Evolutionary conservation across 2,113 vertebrate genomes (phyloP).

Genomic region (Chaenogobius annularis): DNA sequence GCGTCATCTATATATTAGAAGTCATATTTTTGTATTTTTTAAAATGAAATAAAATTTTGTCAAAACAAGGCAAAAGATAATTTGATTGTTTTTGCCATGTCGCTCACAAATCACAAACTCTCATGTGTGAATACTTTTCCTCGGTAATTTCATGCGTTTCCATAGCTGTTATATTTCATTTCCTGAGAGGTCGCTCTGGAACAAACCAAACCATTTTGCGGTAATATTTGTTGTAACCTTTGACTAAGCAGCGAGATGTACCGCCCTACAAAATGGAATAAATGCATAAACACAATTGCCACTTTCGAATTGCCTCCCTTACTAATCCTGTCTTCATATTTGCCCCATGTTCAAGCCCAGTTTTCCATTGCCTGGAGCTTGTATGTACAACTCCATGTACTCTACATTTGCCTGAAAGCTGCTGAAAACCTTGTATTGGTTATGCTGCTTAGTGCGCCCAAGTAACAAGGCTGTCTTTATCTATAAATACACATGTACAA

Average conservation of each 20-base stretch:
- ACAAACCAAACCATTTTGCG: constrained; percentile 4
- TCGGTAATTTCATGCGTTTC: neutral
- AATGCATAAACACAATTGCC: constrained; percentile 21
- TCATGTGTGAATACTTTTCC: neutral
- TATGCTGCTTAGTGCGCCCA: constrained; percentile 29
- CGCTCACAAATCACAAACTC: neutral
- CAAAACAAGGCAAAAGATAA: no score
- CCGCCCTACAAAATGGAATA: constrained; percentile 19
- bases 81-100: no score
- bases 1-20: no score
- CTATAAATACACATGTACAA: constrained; percentile 24
- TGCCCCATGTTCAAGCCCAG: constrained; percentile 15
- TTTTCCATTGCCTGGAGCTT: constrained; percentile 12
- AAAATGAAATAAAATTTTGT: no score
- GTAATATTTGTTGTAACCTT: constrained; percentile 19
- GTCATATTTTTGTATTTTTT: neutral
- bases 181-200: neutral
- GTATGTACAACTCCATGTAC: constrained; percentile 25
- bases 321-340: neutral
- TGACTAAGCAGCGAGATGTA: constrained; percentile 23
- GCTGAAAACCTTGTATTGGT: constrained; percentile 27
- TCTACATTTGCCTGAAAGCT: constrained; percentile 21
- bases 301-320: constrained; percentile 12
- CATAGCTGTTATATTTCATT: neutral
- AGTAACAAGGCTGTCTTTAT: constrained; percentile 60